Percentiles rank a stretch among this genome's conserved stretches.
phyloP scores from a whole-genome alignment of 1,140 invertebrate genomes.

The Aradophagus sp. region DNA sequence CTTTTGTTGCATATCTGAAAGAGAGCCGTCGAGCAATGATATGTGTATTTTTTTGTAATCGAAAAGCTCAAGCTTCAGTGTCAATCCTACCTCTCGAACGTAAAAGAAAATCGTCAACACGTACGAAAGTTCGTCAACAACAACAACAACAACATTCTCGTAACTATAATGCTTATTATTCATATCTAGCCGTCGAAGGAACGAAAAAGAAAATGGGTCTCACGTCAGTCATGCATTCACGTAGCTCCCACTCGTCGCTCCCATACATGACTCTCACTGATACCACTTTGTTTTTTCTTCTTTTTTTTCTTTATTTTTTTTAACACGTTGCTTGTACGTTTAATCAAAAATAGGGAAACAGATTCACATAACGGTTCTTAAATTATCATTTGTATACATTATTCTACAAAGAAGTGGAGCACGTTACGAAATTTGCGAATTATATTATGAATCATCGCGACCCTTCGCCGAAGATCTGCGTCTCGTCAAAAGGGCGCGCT shows the following conservation, averaged over 20 bases:
- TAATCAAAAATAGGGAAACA: conserved; percentile 3
- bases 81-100: conserved; percentile 39
- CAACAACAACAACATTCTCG: conserved; percentile 41
- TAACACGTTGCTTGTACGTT: conserved; percentile 25
- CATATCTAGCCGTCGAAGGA: conserved; percentile 21
- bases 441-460: neutral
- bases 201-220: conserved; percentile 8
- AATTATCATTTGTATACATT: no score
- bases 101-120: conserved; percentile 33
- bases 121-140: conserved; percentile 40
- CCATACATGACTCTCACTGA: conserved; percentile 18
- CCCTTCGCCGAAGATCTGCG: neutral
- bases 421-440: conserved; percentile 3
- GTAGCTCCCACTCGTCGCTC: conserved; percentile 20
- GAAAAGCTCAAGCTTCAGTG: conserved; percentile 52
- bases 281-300: neutral
- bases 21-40: conserved; percentile 54
- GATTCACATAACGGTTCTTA: no score
- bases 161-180: conserved; percentile 22
- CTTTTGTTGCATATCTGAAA: conserved; percentile 31
- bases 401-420: conserved; percentile 11
- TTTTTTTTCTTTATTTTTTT: neutral
- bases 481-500: neutral
- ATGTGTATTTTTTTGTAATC: conserved; percentile 58
- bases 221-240: conserved; percentile 34